Conservation (phyloP, 2,113 vertebrate genomes). For the Rhagologus leucostigma region DNA sequence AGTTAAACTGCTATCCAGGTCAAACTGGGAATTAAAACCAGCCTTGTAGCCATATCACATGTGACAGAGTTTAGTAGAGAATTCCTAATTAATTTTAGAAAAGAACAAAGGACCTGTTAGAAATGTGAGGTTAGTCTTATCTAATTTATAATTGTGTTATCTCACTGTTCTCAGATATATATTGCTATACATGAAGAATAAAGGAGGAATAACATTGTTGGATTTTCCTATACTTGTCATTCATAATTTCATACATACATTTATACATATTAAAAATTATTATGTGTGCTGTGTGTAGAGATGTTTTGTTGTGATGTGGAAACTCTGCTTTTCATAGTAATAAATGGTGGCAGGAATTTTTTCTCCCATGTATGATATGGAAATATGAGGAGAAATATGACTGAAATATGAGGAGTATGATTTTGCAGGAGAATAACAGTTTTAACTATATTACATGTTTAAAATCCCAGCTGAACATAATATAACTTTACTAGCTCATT, state of each 20-base stretch:
- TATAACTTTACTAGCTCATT: constrained; percentile 73
- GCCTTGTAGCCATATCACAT: neutral
- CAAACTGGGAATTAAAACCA: neutral
- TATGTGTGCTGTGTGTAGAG: neutral
- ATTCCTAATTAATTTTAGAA: neutral
- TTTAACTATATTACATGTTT: constrained; percentile 67
- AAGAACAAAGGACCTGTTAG: neutral
- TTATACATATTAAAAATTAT: neutral
- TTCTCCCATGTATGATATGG: neutral
- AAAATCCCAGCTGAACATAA: constrained; percentile 73
- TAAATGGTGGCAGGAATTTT: neutral
- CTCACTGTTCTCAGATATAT: neutral
- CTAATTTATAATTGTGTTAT: neutral
- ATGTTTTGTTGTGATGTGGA: neutral
- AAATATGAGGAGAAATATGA: constrained; percentile 8
- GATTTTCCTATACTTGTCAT: neutral
- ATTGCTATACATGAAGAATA: neutral
- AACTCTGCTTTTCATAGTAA: neutral
- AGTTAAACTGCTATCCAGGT: neutral
- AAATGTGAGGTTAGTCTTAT: neutral
- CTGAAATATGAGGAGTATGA: constrained; percentile 45
- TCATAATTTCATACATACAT: neutral
- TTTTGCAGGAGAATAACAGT: constrained; percentile 61
- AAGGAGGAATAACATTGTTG: neutral
- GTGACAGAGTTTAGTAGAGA: neutral